phyloP scores from a whole-genome alignment of 2,888 invertebrate genomes.

The Euproctis similis region DNA sequence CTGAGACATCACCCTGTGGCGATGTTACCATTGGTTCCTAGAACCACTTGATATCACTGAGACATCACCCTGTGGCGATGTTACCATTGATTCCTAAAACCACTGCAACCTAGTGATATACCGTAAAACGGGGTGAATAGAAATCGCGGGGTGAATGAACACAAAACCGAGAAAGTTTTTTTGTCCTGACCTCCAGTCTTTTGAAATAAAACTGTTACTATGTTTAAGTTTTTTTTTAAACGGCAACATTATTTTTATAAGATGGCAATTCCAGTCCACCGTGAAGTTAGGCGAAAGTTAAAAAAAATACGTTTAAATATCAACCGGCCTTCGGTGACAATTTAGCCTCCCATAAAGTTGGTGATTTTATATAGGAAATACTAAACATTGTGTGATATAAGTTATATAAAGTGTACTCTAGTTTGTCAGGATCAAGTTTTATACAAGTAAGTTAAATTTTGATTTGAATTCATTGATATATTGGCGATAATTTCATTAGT shows the following conservation, averaged over 20 bases:
- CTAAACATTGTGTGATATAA: neutral
- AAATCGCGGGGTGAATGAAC: conserved; percentile 1
- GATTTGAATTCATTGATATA: conserved; percentile 2
- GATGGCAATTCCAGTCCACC: neutral
- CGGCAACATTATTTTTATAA: neutral
- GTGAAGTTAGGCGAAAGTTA: neutral
- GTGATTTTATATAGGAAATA: neutral
- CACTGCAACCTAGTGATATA: no score
- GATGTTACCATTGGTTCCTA: no score
- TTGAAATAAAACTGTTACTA: neutral
- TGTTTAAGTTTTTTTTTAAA: neutral
- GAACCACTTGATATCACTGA: no score
- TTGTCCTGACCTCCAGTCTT: neutral
- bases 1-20: no score
- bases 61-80: no score
- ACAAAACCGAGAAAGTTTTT: conserved; percentile 1
- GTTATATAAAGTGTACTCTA: neutral
- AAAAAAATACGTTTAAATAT: neutral
- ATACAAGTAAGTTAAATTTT: conserved; percentile 2
- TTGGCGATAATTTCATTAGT: neutral
- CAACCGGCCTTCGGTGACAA: neutral
- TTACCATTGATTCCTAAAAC: no score
- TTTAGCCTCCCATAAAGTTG: neutral
- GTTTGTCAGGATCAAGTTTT: conserved; percentile 1
- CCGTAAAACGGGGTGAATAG: conserved; percentile 1